Evolutionary conservation across 2,797 vertebrate species (phyloP), one percentile per base, ranked within the genome.

Genomic region (Silurus aristotelis): DNA sequence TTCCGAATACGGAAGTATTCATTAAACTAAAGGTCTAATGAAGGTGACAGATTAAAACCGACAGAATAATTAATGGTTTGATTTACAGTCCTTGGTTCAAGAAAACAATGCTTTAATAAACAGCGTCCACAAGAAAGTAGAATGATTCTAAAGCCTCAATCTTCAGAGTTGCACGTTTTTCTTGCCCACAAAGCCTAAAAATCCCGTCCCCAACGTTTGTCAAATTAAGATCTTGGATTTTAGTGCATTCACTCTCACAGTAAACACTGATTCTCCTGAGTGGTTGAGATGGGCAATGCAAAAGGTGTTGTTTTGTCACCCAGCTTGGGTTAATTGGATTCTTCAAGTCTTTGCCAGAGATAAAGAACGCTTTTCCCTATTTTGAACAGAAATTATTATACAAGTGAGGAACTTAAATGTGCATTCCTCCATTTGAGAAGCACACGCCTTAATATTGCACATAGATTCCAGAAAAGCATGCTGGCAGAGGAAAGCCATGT

Each of bases 301-400:
- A 88, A 87, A 92, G 91, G 91, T 90, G 90, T 90, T 92, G 90
- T 90, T 89, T 91, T 90, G 91, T 91, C 92, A 94, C 38, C 91
- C 92, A 93, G 94, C 93, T 91, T 58, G 92, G 94, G 93, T 94
- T 95, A 95, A 95, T 95, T 95, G 93, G 94, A 90, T 91, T 94
- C 90, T 91, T 94, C 92, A 93, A 89, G 93, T 90, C 91, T 91
- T 90, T 91, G 89, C 91, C 91, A 87, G 91, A 86, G 91, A 91
- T 85, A 88, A 63, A 86, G 87, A 67, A 89, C 90, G 80, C 90
- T 91, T 88, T 80, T 6, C 89, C 89, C 92, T 85, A 87, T 80
- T 92, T 86, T 90, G 83, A 89, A 89, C 85, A 84, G 91, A 87
- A 92, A 89, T 91, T 89, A 85, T 92, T 86, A 90, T 84, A 88